phyloP scores from a whole-genome alignment of 2,113 vertebrate genomes.

The Petrocephalus zakoni region DNA sequence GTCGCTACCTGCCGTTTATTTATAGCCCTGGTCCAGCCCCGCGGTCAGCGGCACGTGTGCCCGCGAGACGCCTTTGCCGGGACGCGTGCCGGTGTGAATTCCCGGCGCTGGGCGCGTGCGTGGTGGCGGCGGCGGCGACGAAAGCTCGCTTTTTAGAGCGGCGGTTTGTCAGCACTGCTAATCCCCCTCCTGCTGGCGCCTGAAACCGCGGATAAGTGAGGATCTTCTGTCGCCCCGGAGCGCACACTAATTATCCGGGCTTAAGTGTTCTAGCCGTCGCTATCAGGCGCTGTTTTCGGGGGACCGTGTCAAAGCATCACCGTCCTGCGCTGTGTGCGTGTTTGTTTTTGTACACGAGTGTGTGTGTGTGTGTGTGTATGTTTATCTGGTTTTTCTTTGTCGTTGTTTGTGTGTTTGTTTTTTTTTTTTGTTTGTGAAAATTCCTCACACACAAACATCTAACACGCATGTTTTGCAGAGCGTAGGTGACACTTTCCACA shows the following conservation, averaged over 20 bases:
- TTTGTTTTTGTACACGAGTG: conserved; percentile 30
- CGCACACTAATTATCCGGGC: conserved; percentile 69
- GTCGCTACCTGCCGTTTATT: background rate
- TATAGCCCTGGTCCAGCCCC: background rate
- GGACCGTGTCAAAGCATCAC: conserved; percentile 48
- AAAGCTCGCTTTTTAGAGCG: conserved; percentile 33
- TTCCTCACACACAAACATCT: background rate
- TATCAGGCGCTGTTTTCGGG: conserved; percentile 58
- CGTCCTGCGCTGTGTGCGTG: conserved; percentile 24
- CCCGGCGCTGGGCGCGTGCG: background rate
- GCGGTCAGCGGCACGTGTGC: background rate
- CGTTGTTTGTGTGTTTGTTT: background rate
- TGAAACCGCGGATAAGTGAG: conserved; percentile 64
- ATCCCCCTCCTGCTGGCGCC: conserved; percentile 51
- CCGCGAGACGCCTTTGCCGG: background rate
- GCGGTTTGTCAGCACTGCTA: conserved; percentile 42
- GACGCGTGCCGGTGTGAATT: conserved; percentile 2
- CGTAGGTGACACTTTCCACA: background rate
- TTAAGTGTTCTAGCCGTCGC: conserved; percentile 70
- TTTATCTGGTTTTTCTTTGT: conserved; percentile 29
- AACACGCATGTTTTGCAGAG: background rate
- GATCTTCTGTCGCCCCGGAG: conserved; percentile 61
- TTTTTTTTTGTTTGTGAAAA: background rate
- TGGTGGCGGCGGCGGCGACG: background rate
- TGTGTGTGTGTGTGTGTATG: conserved; percentile 25